Base-by-base conservation (phyloP, 2,888 invertebrate species). In the Noctua fimbriata region DNA sequence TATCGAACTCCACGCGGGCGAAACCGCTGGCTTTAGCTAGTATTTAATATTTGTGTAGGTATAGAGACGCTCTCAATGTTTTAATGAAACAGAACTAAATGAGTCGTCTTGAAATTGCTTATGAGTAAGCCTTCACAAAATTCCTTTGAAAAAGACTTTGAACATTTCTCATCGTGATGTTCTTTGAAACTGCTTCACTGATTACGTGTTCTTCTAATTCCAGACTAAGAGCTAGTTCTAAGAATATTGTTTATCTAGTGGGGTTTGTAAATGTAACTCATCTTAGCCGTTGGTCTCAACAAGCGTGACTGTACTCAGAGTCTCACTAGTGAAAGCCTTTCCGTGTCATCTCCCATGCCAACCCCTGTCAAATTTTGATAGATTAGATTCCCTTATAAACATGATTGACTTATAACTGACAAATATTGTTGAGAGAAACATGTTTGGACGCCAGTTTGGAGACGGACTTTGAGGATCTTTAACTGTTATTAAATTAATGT, bases 351-450 rank as follows among this genome's bases (percentile, higher is more conserved):
- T 92, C 90, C 87, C 90, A 91, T 91, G 91, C 89, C 90, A 92
- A 95, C 96, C 96, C 94, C 89, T 91, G 95, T 96, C 96, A 96
- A 94, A 94, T 92, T 93, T 93, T 96, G 96, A 96, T 96, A 93
- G 93, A 96, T 96, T 94, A 92, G 90, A 92, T 94, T 93, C 87
- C 91, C 89, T 90, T 89, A 83, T 91, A 89, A 89, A 91, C 89
- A 87, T 92, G 92, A 92, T 93, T 94, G 94, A 94, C 94, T 93
- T 92, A 91, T 79, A 86, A 90, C 88, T 89, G 89, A 88, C 90
- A 88, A 84, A 87, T 88, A 85, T 86, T 90, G 86, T 89, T 83
- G 80, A 83, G 74, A 87, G 58, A 28, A 69, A 76, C 47, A 75
- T 28, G 66, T 77, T 74, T 36, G 32, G 52, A 28, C 44, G 36